Conservation (phyloP, 2,113 vertebrate genomes). For the Oreochromis spilurus region DNA sequence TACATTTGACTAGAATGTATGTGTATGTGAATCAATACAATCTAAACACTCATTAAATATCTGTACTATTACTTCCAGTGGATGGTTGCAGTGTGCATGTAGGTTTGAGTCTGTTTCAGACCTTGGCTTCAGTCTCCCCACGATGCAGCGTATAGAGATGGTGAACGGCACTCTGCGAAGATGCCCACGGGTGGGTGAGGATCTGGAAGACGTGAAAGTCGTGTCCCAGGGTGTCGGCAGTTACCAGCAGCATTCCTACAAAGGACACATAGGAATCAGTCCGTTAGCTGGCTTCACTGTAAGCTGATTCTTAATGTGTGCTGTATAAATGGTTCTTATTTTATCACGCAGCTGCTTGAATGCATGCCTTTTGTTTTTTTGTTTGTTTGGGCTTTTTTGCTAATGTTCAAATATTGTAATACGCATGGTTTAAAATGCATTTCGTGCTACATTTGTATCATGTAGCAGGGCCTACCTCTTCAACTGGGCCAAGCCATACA, state of each 20-base stretch:
- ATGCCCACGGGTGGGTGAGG: slow-evolving; percentile 94
- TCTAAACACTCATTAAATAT: not conserved
- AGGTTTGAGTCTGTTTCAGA: slow-evolving; percentile 37
- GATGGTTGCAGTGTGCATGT: not conserved
- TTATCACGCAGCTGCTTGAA: not conserved
- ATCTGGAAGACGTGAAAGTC: slow-evolving; percentile 98
- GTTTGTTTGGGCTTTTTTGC: not conserved
- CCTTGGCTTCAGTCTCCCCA: slow-evolving; percentile 99
- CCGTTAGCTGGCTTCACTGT: not conserved
- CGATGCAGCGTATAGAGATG: slow-evolving; percentile 97
- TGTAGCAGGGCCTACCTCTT: not conserved
- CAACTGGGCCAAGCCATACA: not conserved
- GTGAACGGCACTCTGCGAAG: slow-evolving; percentile 94
- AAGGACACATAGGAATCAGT: not conserved
- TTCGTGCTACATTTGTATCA: not conserved
- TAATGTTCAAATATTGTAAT: not conserved
- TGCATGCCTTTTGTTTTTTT: not conserved
- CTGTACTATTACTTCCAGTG: not conserved
- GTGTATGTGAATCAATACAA: not conserved
- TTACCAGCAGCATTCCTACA: slow-evolving; percentile 95
- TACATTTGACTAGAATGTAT: not conserved
- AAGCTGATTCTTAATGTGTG: not conserved
- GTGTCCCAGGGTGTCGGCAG: slow-evolving; percentile 91
- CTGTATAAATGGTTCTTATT: not conserved
- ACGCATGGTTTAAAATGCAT: not conserved